Base-by-base conservation (phyloP, 2,888 invertebrate species). In the Liopterus haemorrhoidalis region DNA sequence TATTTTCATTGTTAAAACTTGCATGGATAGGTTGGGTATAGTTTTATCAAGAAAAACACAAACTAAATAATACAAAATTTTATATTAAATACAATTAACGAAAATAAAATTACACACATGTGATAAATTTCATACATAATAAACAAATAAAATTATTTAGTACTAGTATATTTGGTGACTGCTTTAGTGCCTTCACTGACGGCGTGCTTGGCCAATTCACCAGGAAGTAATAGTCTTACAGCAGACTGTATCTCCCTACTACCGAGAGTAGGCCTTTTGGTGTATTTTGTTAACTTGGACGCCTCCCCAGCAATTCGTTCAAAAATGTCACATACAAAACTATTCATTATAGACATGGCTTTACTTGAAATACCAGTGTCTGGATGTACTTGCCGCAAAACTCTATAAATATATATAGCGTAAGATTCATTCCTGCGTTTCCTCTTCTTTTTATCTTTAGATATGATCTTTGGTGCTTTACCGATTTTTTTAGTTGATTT, bases 281-380 rank as follows among this genome's bases (percentile, higher is more conserved):
- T 74, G 59, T 79, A 78, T 5, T 75, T 74, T 1, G 78, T 78
- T 46, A 85, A 59, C 37, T 76, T 74, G 0, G 78, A 75, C 0
- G 82, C 76, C 58, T 85, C 81, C 0, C 71, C 67, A 0, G 82
- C 82, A 31, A 86, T 79, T 31, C 78, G 74, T 60, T 86, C 83
- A 57, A 87, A 71, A 57, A 83, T 78, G 54, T 87, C 85, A 53
- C 79, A 81, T 1, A 86, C 79, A 50, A 85, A 85, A 56, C 77
- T 78, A 64, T 84, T 82, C 81, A 85, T 82, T 52, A 85, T 82
- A 54, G 72, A 64, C 79, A 83, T 84, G 0, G 82, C 79, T 54
- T 81, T 81, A 18, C 73, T 74, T 1, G 82, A 80, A 39, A 85
- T 78, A 0, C 81, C 79, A 27, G 79, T 70, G 60, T 81, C 78